Evolutionary conservation across 1,140 invertebrate species (phyloP).

Genomic region (Rhopalosiphum padi): DNA sequence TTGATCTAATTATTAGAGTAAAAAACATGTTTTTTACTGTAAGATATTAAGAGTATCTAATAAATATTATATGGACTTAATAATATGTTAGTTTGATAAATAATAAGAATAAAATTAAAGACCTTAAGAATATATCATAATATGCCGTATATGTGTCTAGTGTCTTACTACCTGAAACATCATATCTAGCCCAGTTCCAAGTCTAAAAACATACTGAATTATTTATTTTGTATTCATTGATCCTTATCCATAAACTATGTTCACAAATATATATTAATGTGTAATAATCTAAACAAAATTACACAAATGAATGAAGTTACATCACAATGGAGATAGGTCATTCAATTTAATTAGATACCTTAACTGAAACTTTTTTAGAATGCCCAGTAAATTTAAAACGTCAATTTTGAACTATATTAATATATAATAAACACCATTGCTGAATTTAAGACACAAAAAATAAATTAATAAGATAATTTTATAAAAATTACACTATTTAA

Average conservation of each 20-base stretch:
- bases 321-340: not conserved
- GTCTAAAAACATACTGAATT: not conserved
- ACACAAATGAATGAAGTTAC: not conserved
- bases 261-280: not conserved
- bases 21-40: not conserved
- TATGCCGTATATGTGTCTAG: not conserved
- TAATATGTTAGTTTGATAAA: too few species aligned
- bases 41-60: not conserved
- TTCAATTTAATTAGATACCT: not conserved
- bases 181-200: not conserved
- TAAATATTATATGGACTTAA: too few species aligned
- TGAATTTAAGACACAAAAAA: not conserved
- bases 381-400: not conserved
- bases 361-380: not conserved
- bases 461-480: not conserved
- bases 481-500: not conserved
- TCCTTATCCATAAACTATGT: not conserved
- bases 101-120: too few species aligned
- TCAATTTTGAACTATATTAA: not conserved
- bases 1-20: not conserved
- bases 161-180: not conserved
- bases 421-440: not conserved
- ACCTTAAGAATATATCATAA: not conserved
- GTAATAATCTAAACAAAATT: not conserved
- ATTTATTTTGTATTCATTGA: not conserved